Evolutionary conservation across 2,113 vertebrate genomes (phyloP).

Genomic region (Myotis lucifugus): DNA sequence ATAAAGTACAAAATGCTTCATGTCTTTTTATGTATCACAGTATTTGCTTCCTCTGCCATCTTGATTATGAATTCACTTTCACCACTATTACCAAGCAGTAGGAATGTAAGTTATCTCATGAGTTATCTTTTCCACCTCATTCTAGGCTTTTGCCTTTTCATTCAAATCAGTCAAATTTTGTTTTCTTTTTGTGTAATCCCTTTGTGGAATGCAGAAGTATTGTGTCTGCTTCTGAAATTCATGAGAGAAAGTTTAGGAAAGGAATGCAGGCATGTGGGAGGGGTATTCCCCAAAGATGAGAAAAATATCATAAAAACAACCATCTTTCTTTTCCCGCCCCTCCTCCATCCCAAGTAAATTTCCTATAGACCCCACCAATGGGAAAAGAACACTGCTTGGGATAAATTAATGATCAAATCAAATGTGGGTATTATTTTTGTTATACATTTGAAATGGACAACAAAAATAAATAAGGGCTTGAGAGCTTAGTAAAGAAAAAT

Average conservation of each 20-base stretch:
- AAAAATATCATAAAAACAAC: neutral
- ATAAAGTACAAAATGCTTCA: neutral
- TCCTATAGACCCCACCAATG: neutral
- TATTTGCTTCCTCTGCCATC: neutral
- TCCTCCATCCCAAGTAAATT: neutral
- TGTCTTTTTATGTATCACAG: no score
- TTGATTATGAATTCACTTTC: neutral
- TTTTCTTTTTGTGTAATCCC: neutral
- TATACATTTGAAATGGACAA: neutral
- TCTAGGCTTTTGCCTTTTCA: neutral
- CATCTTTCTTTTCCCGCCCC: neutral
- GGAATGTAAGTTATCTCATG: neutral
- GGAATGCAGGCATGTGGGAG: neutral
- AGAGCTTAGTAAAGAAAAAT: neutral
- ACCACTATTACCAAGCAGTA: neutral
- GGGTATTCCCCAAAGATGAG: neutral
- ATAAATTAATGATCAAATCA: neutral
- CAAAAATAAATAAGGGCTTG: neutral
- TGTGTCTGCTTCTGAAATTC: neutral
- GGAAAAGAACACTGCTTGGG: neutral
- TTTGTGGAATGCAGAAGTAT: neutral
- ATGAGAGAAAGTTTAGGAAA: neutral
- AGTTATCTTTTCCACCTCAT: neutral
- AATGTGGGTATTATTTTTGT: neutral
- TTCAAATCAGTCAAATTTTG: neutral